These are phyloP conservation scores for Gobionotothen gibberifrons DNA, from an alignment of 2,797 vertebrate genomes.

Conservation along the genomic window DNA sequence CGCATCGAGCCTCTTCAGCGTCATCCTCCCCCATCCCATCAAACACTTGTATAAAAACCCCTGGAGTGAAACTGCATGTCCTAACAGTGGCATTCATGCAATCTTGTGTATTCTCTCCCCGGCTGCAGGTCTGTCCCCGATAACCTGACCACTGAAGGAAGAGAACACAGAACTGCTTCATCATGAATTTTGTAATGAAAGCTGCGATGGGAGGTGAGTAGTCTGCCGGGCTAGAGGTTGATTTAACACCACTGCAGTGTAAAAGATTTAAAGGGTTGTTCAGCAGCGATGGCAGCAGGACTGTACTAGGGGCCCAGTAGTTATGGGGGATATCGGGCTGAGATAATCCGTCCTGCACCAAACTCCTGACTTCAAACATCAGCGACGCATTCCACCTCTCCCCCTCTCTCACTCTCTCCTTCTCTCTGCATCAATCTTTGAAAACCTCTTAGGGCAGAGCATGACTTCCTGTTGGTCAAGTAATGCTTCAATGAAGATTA, in stretches of 20 bases:
- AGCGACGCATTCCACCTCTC: not conserved
- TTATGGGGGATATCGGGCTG: conserved; percentile 19
- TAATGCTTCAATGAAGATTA: not conserved
- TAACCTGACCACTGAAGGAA: conserved; percentile 71
- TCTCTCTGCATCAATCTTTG: conserved; percentile 25
- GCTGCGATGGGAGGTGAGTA: conserved; percentile 95
- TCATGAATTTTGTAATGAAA: conserved; percentile 97
- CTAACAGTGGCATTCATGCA: conserved; percentile 23
- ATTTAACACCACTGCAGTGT: conserved; percentile 82
- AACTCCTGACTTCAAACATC: conserved; percentile 39
- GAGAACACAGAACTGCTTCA: conserved; percentile 83
- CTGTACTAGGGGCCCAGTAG: conserved; percentile 27
- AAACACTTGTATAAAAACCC: conserved; percentile 31
- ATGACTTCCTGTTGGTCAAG: conserved; percentile 9
- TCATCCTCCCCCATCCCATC: conserved; percentile 46
- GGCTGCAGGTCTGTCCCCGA: conserved; percentile 70
- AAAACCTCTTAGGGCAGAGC: conserved; percentile 24
- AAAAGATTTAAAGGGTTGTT: conserved; percentile 67
- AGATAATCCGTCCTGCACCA: conserved; percentile 60
- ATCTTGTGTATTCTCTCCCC: conserved; percentile 65
- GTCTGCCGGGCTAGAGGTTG: conserved; percentile 63
- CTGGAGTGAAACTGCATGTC: conserved; percentile 34
- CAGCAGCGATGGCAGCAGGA: conserved; percentile 23
- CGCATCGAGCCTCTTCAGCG: conserved; percentile 20
- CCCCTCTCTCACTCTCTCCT: not conserved